Evolutionary conservation across 2,888 invertebrate species (phyloP).

Genomic region (Acleris holmiana): DNA sequence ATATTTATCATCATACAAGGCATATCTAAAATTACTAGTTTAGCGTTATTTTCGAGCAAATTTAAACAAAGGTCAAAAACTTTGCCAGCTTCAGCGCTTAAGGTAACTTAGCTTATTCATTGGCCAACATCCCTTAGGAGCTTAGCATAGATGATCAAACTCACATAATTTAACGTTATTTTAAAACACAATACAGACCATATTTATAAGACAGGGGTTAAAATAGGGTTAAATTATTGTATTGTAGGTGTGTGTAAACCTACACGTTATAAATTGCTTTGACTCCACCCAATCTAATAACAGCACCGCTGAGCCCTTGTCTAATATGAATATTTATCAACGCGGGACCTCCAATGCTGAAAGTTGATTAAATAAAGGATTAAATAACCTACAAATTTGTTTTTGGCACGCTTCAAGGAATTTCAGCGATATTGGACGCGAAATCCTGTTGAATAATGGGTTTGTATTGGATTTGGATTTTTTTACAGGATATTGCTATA

Average conservation of each 20-base stretch:
- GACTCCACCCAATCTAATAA: conserved; percentile 22
- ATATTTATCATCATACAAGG: too few species aligned
- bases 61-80: too few species aligned
- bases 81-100: too few species aligned
- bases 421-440: not conserved
- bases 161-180: too few species aligned
- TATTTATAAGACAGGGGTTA: too few species aligned
- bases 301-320: conserved; percentile 11
- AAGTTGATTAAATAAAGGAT: conserved; percentile 36
- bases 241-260: not conserved
- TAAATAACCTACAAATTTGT: conserved; percentile 29
- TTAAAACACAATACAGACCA: too few species aligned
- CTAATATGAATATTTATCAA: conserved; percentile 38
- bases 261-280: conserved; percentile 12
- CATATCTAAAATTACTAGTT: too few species aligned
- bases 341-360: conserved; percentile 21
- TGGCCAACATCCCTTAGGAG: too few species aligned
- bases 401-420: conserved; percentile 10
- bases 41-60: too few species aligned
- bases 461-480: not conserved
- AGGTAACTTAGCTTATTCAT: too few species aligned
- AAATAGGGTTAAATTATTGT: too few species aligned
- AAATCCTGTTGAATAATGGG: conserved; percentile 3
- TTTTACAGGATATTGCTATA: not conserved
- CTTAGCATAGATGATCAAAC: too few species aligned